These are phyloP conservation scores for Trachops cirrhosus DNA, from an alignment of 2,797 vertebrate species.

Conservation along the genomic window DNA sequence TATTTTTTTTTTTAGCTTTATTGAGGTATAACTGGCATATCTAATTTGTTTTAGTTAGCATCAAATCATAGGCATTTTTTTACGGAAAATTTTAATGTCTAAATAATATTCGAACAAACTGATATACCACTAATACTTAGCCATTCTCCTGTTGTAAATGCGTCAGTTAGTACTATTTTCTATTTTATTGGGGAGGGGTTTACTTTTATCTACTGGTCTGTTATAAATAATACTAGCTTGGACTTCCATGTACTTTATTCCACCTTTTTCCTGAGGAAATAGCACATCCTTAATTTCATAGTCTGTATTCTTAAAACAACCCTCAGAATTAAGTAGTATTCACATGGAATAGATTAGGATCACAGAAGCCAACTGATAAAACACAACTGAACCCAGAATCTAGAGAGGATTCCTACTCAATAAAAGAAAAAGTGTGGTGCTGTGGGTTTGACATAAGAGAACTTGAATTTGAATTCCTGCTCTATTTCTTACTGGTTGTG, in stretches of 20 bases:
- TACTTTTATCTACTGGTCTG: not conserved
- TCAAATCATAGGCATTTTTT: not conserved
- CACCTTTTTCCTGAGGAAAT: not conserved
- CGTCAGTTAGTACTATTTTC: not conserved
- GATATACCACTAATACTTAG: not conserved
- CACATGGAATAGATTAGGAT: not conserved
- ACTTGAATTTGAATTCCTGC: not conserved
- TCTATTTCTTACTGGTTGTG: not conserved
- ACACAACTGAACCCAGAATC: not conserved
- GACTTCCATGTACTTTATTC: not conserved
- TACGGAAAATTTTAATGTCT: not conserved
- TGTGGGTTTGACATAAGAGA: not conserved
- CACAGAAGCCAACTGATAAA: not conserved
- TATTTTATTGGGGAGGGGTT: not conserved
- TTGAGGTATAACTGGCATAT: not conserved
- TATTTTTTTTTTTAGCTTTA: not conserved
- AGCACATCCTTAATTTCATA: not conserved
- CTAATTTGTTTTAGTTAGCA: not conserved
- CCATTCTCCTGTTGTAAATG: not conserved
- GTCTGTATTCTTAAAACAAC: not conserved
- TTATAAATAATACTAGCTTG: not conserved
- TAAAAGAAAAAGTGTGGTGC: not conserved
- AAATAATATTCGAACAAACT: not conserved
- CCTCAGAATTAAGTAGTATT: not conserved
- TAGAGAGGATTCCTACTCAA: not conserved